Evolutionary conservation across 2,888 invertebrate genomes (phyloP), one percentile per base, ranked within the genome.

Genomic region (Heliconius charithonia): DNA sequence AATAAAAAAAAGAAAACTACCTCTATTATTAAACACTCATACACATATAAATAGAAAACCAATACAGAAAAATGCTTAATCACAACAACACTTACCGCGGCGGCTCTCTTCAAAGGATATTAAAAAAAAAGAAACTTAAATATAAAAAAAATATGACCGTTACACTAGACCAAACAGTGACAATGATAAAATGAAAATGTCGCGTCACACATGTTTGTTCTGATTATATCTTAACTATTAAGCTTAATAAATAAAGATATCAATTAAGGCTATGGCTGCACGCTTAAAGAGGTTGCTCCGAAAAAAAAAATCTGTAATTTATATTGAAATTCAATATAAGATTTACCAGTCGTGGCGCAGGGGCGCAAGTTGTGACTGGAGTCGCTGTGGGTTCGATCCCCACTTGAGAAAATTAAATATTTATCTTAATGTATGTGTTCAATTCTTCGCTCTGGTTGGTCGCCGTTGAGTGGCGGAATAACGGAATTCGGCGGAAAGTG

Each of bases 151-250:
- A 85, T 87, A 86, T 87, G 86, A 80, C 78, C 81, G 84, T 86
- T 86, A 88, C 87, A 81, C 84, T 75, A 83, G 81, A 81, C 81
- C 25, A 86, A 87, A 87, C 87, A 87, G 86, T 88, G 88, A 88
- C 87, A 85, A 78, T 71, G 84, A 81, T 79, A 84, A 86, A 83
- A 82, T 81, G 80, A 85, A 87, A 86, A 76, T 83, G 84, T 83
- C 85, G 80, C 79, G 85, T 86, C 85, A 84, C 83, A 83, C 77
- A n/a, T 84, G 83, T 85, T 86, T 86, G 83, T 77, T 70, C 45
- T 70, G 79, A 79, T 81, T 82, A 84, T 80, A 85, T 86, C 86
- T 87, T 86, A 84, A 86, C 82, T 79, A 56, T 81, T 83, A 82
- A 83, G 82, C 83, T 81, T 76, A 56, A 75, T 75, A 84, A 81